phyloP scores from a whole-genome alignment of 2,113 vertebrate species.

The Oplegnathus fasciatus region DNA sequence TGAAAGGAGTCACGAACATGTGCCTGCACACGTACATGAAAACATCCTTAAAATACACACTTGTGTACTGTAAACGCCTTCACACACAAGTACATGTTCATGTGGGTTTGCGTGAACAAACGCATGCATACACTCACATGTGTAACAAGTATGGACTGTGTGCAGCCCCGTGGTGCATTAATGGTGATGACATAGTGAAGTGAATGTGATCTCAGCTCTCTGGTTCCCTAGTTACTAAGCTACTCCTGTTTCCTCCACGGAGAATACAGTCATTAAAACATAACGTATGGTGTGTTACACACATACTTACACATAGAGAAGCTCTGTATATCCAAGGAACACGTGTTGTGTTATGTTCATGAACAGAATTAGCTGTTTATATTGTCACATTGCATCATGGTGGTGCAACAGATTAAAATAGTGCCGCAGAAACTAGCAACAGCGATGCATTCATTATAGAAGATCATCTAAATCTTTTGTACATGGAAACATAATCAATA shows the following conservation, averaged over 20 bases:
- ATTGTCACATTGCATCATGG: background rate
- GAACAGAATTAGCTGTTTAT: background rate
- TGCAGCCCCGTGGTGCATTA: background rate
- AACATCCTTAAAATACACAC: background rate
- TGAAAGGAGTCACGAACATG: constrained; percentile 39
- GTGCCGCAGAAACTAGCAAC: background rate
- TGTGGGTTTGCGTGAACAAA: background rate
- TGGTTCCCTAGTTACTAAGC: constrained; percentile 14
- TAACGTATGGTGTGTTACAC: background rate
- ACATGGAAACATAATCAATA: background rate
- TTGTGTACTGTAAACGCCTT: background rate
- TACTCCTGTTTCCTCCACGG: constrained; percentile 10
- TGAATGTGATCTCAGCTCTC: constrained; percentile 31
- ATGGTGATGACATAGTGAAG: constrained; percentile 3
- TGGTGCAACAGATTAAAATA: background rate
- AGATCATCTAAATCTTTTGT: background rate
- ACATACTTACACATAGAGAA: background rate
- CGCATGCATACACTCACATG: background rate
- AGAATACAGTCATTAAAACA: constrained; percentile 11
- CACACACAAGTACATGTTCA: constrained; percentile 11
- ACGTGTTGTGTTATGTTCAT: background rate
- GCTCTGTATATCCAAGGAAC: background rate
- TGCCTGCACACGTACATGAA: background rate
- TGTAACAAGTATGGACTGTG: background rate
- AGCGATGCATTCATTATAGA: background rate